These are phyloP conservation scores for Diarsia dahlii DNA, from an alignment of 2,888 invertebrate species.

Conservation along the genomic window DNA sequence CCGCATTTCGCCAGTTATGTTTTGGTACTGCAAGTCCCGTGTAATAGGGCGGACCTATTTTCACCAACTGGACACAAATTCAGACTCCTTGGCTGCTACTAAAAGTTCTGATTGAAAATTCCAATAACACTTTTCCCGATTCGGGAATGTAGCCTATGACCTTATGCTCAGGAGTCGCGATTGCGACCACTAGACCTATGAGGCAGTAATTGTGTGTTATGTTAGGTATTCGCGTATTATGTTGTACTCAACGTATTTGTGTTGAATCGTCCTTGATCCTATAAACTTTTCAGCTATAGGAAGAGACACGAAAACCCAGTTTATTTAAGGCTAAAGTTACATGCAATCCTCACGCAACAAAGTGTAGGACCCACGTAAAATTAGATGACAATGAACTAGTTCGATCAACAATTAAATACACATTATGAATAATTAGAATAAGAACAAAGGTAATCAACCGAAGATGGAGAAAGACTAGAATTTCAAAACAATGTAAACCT, in stretches of 20 bases:
- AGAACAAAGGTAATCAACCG: constrained; percentile 44
- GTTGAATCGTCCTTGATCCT: background rate
- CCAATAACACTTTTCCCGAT: too few relatives aligned
- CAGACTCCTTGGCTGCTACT: too few relatives aligned
- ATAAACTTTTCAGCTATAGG: background rate
- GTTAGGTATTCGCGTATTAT: too few relatives aligned
- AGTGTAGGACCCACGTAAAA: background rate
- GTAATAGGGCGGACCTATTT: too few relatives aligned
- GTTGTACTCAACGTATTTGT: background rate
- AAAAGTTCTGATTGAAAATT: too few relatives aligned
- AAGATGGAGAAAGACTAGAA: constrained; percentile 58
- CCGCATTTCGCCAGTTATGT: too few relatives aligned
- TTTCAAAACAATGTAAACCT: constrained; percentile 66
- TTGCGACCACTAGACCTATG: too few relatives aligned
- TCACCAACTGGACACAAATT: too few relatives aligned
- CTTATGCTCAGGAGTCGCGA: too few relatives aligned
- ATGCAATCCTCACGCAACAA: constrained; percentile 20
- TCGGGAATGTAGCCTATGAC: too few relatives aligned
- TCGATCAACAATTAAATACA: constrained; percentile 33
- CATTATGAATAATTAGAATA: constrained; percentile 45
- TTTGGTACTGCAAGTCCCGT: too few relatives aligned
- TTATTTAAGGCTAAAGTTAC: constrained; percentile 7
- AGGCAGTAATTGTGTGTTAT: too few relatives aligned
- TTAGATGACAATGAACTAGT: constrained; percentile 49
- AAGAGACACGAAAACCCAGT: background rate